phyloP scores from a whole-genome alignment of 2,113 vertebrate species.

The Aramus guarauna region DNA sequence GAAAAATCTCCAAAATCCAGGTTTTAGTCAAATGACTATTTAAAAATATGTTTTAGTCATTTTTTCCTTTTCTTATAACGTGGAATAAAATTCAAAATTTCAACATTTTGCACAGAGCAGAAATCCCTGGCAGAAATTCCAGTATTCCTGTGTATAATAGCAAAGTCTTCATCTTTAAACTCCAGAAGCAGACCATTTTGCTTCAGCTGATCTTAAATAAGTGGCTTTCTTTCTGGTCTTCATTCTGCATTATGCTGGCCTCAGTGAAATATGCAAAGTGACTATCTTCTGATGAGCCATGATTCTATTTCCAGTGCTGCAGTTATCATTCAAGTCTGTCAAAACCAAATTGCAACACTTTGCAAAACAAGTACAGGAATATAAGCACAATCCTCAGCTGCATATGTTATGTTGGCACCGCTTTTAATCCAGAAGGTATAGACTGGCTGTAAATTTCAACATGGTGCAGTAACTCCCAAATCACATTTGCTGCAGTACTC shows the following conservation, averaged over 20 bases:
- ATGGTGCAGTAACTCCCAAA: background rate
- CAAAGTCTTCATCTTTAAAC: background rate
- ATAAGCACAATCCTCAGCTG: constrained; percentile 20
- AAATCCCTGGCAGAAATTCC: background rate
- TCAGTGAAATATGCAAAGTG: constrained; percentile 22
- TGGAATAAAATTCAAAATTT: background rate
- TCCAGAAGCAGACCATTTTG: background rate
- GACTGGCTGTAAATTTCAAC: constrained; percentile 33
- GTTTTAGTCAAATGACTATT: background rate
- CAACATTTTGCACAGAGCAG: background rate
- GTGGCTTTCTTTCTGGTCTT: constrained; percentile 21
- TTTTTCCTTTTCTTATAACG: background rate
- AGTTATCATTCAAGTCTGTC: constrained; percentile 57
- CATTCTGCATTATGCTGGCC: background rate
- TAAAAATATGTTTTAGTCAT: background rate
- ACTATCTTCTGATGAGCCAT: constrained; percentile 26
- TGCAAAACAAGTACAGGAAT: constrained; percentile 45
- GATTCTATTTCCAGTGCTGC: constrained; percentile 41
- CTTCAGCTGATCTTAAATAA: background rate
- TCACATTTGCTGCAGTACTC: background rate
- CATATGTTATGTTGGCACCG: constrained; percentile 48
- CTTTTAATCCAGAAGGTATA: constrained; percentile 39
- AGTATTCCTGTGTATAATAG: background rate
- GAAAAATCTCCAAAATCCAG: background rate
- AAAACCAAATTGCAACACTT: constrained; percentile 57